Base-by-base conservation (phyloP, 2,888 invertebrate species). In the Lepas anatifera region DNA sequence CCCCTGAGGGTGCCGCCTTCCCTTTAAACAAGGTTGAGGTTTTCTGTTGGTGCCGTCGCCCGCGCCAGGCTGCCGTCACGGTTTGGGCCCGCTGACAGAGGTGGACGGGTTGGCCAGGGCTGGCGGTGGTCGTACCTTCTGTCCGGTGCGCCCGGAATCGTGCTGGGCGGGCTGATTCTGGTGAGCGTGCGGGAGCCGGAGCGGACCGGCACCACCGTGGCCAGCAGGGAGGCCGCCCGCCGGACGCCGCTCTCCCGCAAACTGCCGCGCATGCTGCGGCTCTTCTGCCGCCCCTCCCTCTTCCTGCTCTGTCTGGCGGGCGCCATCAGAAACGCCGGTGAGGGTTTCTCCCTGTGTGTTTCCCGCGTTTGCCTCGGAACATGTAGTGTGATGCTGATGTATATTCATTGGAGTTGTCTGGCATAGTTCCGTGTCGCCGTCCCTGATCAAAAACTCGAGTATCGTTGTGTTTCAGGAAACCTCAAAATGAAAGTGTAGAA, bases 81-180 rank as follows among this genome's bases (percentile, higher is more conserved):
- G n/a, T n/a, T n/a, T n/a, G n/a, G n/a, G n/a, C n/a, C n/a, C n/a
- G n/a, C n/a, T n/a, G n/a, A n/a, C n/a, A n/a, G n/a, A n/a, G n/a
- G n/a, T n/a, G n/a, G n/a, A n/a, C n/a, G n/a, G n/a, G n/a, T n/a
- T 68, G 1, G 35, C 43, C 78, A 88, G 88, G 89, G 91, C 64
- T 93, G 93, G 93, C 84, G 92, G 73, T 83, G 89, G 0, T 89
- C 91, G 71, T 93, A 92, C 80, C 87, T 90, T 76, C 87, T 88
- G 1, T 87, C 89, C 4, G 93, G 92, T 16, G 82, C 89, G 10
- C 81, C 92, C 1, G 89, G 91, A 0, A 72, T 92, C 1, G 79
- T 92, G 48, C 80, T 93, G 22, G 87, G 88, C 0, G 75, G 84
- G 0, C 78, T 92, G 10, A 90, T 91, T 0, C 87, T 87, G 76